Conservation (phyloP, 2,888 invertebrate genomes). For the Eueremaeus valkanovi region DNA sequence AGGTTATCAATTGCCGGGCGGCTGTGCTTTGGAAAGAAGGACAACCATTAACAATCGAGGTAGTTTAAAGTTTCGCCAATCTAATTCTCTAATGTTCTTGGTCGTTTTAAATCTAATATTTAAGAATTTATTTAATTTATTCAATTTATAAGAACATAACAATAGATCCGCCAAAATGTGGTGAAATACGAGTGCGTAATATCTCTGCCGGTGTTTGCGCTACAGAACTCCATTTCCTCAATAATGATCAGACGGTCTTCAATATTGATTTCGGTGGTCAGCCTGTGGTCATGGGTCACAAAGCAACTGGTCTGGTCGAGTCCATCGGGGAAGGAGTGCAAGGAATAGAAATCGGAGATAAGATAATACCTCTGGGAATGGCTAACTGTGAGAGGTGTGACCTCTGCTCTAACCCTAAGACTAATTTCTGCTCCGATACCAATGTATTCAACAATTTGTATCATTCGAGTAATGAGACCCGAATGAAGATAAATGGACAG, state of each 20-base stretch:
- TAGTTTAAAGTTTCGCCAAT: too few species aligned
- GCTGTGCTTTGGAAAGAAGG: too few species aligned
- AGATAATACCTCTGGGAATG: conserved; percentile 57
- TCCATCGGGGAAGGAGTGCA: not conserved
- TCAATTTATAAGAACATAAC: not conserved
- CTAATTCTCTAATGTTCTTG: too few species aligned
- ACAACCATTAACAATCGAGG: too few species aligned
- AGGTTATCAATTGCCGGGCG: too few species aligned
- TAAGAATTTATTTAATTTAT: too few species aligned
- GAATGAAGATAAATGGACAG: not conserved
- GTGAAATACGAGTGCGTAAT: conserved; percentile 25
- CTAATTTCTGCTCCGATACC: conserved; percentile 54
- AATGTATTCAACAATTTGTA: too few species aligned
- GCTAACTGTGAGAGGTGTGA: conserved; percentile 58
- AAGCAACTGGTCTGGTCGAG: conserved; percentile 31
- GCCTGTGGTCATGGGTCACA: conserved; percentile 39
- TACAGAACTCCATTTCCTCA: conserved; percentile 5
- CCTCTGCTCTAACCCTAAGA: conserved; percentile 57
- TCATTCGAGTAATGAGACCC: not conserved
- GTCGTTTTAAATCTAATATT: too few species aligned
- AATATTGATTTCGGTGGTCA: conserved; percentile 82
- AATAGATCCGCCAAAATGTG: conserved; percentile 3
- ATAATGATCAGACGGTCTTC: not conserved
- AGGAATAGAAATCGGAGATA: conserved; percentile 51
- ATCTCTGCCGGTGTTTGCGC: conserved; percentile 29